phyloP scores from a whole-genome alignment of 2,888 invertebrate species.

The Eupithecia centaureata region DNA sequence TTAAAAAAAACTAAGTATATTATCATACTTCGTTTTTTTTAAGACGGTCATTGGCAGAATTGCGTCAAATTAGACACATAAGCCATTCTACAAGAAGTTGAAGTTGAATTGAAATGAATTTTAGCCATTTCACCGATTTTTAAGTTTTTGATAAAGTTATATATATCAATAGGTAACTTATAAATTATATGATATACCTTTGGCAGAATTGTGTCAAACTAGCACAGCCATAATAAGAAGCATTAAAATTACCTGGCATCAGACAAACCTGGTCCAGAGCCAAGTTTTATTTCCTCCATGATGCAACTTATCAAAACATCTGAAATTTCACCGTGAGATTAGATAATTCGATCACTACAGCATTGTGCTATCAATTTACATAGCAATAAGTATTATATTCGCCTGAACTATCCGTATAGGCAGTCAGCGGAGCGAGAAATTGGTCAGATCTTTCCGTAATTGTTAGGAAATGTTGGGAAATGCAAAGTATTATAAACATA shows the following conservation, averaged over 20 bases:
- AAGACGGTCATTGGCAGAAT: too few relatives aligned
- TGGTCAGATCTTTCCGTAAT: conserved; percentile 35
- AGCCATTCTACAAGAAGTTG: too few relatives aligned
- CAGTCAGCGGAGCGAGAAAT: conserved; percentile 45
- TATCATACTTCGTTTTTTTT: too few relatives aligned
- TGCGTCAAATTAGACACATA: too few relatives aligned
- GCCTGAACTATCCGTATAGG: not conserved
- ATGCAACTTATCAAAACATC: conserved; percentile 31
- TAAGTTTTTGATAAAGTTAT: too few relatives aligned
- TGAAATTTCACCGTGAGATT: conserved; percentile 38
- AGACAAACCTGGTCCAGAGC: not conserved
- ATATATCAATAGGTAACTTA: too few relatives aligned
- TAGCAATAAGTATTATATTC: conserved; percentile 37
- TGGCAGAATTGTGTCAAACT: too few relatives aligned
- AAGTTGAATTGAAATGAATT: not conserved
- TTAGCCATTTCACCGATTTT: not conserved
- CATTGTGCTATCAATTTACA: conserved; percentile 38
- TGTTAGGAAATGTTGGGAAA: conserved; percentile 31
- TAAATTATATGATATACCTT: too few relatives aligned
- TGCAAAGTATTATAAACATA: not conserved
- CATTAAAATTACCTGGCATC: not conserved
- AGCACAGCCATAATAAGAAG: too few relatives aligned
- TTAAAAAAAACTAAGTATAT: too few relatives aligned
- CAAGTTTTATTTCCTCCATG: conserved; percentile 7
- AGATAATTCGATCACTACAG: conserved; percentile 42